Evolutionary conservation across 1,140 invertebrate species (phyloP).

Genomic region (Bombus waltoni): DNA sequence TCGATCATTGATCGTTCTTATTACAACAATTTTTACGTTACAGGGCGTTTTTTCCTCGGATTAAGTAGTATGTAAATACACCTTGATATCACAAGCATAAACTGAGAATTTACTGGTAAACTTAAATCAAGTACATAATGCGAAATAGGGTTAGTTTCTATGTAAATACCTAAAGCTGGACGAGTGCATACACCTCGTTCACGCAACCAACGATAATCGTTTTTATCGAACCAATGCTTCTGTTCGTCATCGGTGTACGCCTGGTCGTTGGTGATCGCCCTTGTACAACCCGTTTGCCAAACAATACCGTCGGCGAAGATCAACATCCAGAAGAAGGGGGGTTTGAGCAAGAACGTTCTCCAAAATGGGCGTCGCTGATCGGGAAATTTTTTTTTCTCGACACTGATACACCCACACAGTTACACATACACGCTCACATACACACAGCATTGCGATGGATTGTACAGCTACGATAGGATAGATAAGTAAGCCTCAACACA

Average conservation of each 20-base stretch:
- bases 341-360: conserved; percentile 36
- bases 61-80: conserved; percentile 83
- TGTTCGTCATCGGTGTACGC: conserved; percentile 77
- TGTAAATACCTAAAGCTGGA: conserved; percentile 83
- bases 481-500: conserved; percentile 66
- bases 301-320: not conserved
- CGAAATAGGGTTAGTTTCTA: conserved; percentile 83
- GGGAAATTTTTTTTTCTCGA: conserved; percentile 79
- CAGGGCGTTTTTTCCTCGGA: conserved; percentile 82
- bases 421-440: conserved; percentile 63
- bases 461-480: conserved; percentile 78
- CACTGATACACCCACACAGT: conserved; percentile 67
- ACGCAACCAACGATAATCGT: conserved; percentile 81
- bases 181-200: conserved; percentile 82
- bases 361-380: conserved; percentile 66
- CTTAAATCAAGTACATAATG: conserved; percentile 81
- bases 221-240: conserved; percentile 81
- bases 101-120: conserved; percentile 80
- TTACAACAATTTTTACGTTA: conserved; percentile 78
- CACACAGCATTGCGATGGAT: conserved; percentile 77
- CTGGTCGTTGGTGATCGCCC: conserved; percentile 46
- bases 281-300: conserved; percentile 9
- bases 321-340: not conserved
- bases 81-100: conserved; percentile 81
- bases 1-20: conserved; percentile 77